These are phyloP conservation scores for Parazoanthus darwini DNA, from an alignment of 92 coral and sea anemone genomes.

Conservation along the genomic window DNA sequence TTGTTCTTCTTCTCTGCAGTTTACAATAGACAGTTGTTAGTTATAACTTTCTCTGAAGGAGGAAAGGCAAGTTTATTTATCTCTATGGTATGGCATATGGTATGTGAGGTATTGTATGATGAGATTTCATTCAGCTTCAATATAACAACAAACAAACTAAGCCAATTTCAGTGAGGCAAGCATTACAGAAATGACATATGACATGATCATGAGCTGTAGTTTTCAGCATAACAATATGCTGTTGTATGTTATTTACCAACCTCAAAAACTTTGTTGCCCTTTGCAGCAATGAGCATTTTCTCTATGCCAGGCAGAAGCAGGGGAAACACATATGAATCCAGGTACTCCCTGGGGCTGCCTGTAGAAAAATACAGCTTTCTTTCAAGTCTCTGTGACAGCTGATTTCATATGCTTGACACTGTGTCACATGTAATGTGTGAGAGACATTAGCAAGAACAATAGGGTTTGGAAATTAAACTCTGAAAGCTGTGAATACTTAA, in stretches of 20 bases:
- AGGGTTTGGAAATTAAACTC: too few relatives aligned
- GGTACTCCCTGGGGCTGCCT: slow-evolving; percentile 92
- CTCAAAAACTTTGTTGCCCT: slow-evolving; percentile 98
- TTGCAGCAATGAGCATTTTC: slow-evolving; percentile 88
- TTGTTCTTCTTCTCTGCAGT: slow-evolving; percentile 93
- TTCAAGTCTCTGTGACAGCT: too few relatives aligned
- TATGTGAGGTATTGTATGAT: not conserved
- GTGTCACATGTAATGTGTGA: not conserved
- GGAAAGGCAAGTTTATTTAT: not conserved
- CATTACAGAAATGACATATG: not conserved
- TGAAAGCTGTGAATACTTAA: too few relatives aligned
- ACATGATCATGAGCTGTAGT: too few relatives aligned
- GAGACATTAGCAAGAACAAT: too few relatives aligned
- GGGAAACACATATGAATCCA: slow-evolving; percentile 88
- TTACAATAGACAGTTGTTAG: slow-evolving; percentile 9
- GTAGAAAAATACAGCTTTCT: not conserved
- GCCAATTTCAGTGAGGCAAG: not conserved
- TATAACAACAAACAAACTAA: not conserved
- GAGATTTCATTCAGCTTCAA: too few relatives aligned
- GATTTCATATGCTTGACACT: not conserved
- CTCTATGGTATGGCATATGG: not conserved
- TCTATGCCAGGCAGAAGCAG: slow-evolving; percentile 92
- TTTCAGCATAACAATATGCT: not conserved
- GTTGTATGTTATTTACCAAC: slow-evolving; percentile 36
- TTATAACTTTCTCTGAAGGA: not conserved